Conservation (phyloP, 2,888 invertebrate species). For the Melanostoma scalare region DNA sequence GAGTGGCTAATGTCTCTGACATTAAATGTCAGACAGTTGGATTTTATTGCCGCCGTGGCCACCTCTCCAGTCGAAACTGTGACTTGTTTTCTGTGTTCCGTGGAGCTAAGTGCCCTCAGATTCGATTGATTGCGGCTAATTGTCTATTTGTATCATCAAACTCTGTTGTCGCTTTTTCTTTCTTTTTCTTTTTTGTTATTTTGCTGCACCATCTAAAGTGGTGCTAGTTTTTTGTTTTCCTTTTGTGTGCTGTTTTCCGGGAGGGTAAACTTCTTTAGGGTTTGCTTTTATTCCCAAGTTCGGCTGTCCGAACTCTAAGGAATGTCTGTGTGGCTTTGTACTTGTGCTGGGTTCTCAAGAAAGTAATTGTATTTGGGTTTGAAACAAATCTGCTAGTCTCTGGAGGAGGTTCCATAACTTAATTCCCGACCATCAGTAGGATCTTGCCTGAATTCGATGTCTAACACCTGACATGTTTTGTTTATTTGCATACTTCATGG, state of each 20-base stretch:
- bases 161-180: slow-evolving; percentile 26
- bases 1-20: slow-evolving; percentile 72
- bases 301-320: slow-evolving; percentile 35
- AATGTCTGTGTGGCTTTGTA: slow-evolving; percentile 44
- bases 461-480: slow-evolving; percentile 48
- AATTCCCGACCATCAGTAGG: slow-evolving; percentile 10
- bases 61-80: slow-evolving; percentile 72
- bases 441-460: slow-evolving; percentile 67
- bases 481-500: slow-evolving; percentile 44
- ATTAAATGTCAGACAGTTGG: slow-evolving; percentile 72
- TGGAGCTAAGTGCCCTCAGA: slow-evolving; percentile 70
- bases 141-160: slow-evolving; percentile 72
- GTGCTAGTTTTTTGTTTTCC: slow-evolving; percentile 37
- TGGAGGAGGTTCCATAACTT: slow-evolving; percentile 15
- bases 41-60: slow-evolving; percentile 72
- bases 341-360: slow-evolving; percentile 33
- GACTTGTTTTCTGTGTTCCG: slow-evolving; percentile 71
- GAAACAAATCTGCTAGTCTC: slow-evolving; percentile 19
- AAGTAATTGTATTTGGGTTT: slow-evolving; percentile 20
- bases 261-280: background rate
- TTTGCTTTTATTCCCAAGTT: slow-evolving; percentile 43
- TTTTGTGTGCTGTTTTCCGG: slow-evolving; percentile 41
- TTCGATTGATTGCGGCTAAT: slow-evolving; percentile 73
- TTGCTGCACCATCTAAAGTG: background rate
- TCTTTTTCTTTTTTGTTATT: background rate